Conservation (phyloP, 2,888 invertebrate species). For the Rugalucina vietnamica region DNA sequence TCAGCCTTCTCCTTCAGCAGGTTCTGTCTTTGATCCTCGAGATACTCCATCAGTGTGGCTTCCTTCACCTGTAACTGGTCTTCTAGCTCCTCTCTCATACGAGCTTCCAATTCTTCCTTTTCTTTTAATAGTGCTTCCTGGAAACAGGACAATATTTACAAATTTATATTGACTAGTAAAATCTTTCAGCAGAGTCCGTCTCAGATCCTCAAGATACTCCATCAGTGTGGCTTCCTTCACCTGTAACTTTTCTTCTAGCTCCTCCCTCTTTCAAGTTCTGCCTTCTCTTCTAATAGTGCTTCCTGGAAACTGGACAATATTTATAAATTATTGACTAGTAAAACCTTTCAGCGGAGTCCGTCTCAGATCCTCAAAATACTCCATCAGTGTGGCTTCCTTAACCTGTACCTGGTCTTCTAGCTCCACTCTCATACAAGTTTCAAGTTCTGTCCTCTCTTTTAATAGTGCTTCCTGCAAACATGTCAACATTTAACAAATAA, state of each 20-base stretch:
- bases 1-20: slow-evolving; percentile 75
- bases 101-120: slow-evolving; percentile 84
- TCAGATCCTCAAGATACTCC: slow-evolving; percentile 66
- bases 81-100: slow-evolving; percentile 85
- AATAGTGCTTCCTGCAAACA: slow-evolving; percentile 70
- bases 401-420: slow-evolving; percentile 87
- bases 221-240: slow-evolving; percentile 68
- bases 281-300: slow-evolving; percentile 81
- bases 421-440: slow-evolving; percentile 84
- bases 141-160: no score
- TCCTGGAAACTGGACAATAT: no score
- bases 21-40: slow-evolving; percentile 65
- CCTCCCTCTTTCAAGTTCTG: slow-evolving; percentile 85
- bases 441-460: slow-evolving; percentile 84
- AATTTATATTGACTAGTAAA: no score
- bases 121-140: slow-evolving; percentile 72
- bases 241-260: slow-evolving; percentile 87
- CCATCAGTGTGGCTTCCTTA: slow-evolving; percentile 64
- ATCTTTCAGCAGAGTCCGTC: slow-evolving; percentile 64
- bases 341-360: slow-evolving; percentile 63
- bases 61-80: slow-evolving; percentile 85
- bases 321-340: no score
- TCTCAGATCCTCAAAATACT: slow-evolving; percentile 66
- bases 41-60: slow-evolving; percentile 61
- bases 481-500: no score